Evolutionary conservation across 2,113 vertebrate genomes (phyloP).

Genomic region (Lepus americanus): DNA sequence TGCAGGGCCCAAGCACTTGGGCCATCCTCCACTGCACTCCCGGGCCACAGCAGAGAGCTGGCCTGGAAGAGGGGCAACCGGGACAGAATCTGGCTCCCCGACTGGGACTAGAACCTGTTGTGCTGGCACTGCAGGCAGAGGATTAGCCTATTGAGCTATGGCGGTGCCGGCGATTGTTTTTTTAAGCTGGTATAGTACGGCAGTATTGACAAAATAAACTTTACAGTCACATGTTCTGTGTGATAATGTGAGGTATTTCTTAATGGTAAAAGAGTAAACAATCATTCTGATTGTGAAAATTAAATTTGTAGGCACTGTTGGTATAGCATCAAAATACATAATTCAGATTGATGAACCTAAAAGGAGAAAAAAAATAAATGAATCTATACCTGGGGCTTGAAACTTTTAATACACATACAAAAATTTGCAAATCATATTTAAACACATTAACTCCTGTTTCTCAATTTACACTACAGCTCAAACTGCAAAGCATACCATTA

Average conservation of each 20-base stretch:
- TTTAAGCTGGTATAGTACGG: neutral
- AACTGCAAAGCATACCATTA: neutral
- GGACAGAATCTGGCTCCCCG: too few species aligned
- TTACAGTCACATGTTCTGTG: neutral
- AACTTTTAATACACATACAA: neutral
- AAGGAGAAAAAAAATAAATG: neutral
- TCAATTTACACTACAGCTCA: neutral
- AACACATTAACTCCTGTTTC: neutral
- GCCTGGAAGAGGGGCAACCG: too few species aligned
- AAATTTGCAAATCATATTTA: constrained; percentile 1
- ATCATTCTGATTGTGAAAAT: neutral
- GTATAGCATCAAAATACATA: neutral
- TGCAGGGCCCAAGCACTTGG: too few species aligned
- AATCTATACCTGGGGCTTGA: neutral
- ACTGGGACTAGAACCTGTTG: too few species aligned
- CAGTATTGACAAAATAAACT: neutral
- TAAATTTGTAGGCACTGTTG: neutral
- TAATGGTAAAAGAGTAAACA: neutral
- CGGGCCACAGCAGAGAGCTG: too few species aligned
- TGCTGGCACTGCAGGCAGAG: too few species aligned
- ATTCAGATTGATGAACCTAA: neutral
- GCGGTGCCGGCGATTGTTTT: too few species aligned
- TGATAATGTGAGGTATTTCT: neutral
- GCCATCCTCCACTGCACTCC: too few species aligned
- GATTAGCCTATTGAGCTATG: too few species aligned